Conservation (phyloP, 2,113 vertebrate species). For the Fukomys damarensis region DNA sequence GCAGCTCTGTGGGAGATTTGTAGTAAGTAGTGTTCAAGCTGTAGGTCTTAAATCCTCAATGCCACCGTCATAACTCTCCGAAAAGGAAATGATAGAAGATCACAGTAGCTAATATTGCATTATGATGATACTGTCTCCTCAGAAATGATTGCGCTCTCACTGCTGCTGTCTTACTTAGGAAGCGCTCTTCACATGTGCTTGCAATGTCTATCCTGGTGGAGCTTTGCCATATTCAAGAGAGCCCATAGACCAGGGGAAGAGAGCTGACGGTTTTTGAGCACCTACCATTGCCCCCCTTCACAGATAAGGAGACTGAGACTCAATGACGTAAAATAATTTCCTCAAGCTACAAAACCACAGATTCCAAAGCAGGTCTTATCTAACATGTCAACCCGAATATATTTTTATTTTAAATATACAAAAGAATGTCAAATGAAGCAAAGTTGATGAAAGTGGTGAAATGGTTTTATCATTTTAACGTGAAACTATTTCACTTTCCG, state of each 20-base stretch:
- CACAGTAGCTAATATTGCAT: conserved; percentile 85
- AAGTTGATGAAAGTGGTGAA: neutral
- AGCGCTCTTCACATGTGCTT: conserved; percentile 72
- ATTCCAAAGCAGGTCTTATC: conserved; percentile 50
- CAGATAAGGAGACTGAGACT: neutral
- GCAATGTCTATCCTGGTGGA: conserved; percentile 47
- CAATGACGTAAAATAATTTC: conserved; percentile 36
- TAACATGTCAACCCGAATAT: neutral
- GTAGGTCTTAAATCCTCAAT: conserved; percentile 81
- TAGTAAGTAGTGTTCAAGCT: conserved; percentile 82
- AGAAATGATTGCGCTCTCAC: conserved; percentile 76
- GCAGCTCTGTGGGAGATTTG: conserved; percentile 86
- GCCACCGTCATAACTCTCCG: conserved; percentile 81
- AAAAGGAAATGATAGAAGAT: conserved; percentile 83
- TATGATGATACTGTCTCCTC: conserved; percentile 81
- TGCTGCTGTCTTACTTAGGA: conserved; percentile 77
- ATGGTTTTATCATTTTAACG: conserved; percentile 36
- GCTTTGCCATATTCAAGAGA: neutral
- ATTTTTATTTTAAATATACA: conserved; percentile 14
- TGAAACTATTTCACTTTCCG: conserved; percentile 23
- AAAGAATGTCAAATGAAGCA: conserved; percentile 16
- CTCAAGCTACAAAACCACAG: neutral
- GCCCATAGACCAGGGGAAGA: neutral
- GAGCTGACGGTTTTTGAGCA: conserved; percentile 3
- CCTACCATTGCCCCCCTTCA: neutral